Evolutionary conservation across 2,113 vertebrate genomes (phyloP).

Genomic region (Leucosticte australis): DNA sequence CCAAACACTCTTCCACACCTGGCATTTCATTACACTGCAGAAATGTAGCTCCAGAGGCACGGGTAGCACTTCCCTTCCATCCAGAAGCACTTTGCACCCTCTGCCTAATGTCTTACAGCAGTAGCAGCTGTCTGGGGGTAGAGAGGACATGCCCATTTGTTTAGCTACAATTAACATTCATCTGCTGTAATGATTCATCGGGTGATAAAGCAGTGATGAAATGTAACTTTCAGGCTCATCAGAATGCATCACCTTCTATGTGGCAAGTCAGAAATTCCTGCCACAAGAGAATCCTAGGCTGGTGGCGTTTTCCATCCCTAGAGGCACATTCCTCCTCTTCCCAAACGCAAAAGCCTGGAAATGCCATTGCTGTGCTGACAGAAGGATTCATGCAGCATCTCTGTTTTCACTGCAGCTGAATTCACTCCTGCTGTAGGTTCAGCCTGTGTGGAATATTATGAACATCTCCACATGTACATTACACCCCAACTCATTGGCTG

Average conservation of each 20-base stretch:
- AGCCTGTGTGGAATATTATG: constrained; percentile 67
- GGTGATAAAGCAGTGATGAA: constrained; percentile 65
- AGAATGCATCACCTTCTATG: constrained; percentile 56
- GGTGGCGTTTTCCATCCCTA: constrained; percentile 26
- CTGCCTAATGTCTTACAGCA: constrained; percentile 53
- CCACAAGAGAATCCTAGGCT: neutral
- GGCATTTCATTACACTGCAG: constrained; percentile 21
- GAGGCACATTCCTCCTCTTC: constrained; percentile 50
- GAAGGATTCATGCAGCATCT: constrained; percentile 69
- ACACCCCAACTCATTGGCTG: constrained; percentile 73
- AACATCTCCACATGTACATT: constrained; percentile 71
- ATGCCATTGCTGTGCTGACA: constrained; percentile 63
- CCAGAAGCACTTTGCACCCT: constrained; percentile 46
- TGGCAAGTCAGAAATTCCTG: constrained; percentile 45
- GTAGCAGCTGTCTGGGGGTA: constrained; percentile 62
- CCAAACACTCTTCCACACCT: constrained; percentile 30
- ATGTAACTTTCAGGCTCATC: constrained; percentile 60
- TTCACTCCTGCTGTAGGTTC: constrained; percentile 58
- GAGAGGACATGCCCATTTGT: constrained; percentile 61
- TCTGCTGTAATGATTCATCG: constrained; percentile 60
- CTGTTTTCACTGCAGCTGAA: constrained; percentile 68
- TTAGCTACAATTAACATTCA: constrained; percentile 69
- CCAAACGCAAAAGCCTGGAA: constrained; percentile 55
- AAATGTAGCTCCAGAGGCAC: neutral
- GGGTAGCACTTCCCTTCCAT: constrained; percentile 13